phyloP scores from a whole-genome alignment of 2,113 vertebrate genomes.

The Kryptolebias marmoratus region DNA sequence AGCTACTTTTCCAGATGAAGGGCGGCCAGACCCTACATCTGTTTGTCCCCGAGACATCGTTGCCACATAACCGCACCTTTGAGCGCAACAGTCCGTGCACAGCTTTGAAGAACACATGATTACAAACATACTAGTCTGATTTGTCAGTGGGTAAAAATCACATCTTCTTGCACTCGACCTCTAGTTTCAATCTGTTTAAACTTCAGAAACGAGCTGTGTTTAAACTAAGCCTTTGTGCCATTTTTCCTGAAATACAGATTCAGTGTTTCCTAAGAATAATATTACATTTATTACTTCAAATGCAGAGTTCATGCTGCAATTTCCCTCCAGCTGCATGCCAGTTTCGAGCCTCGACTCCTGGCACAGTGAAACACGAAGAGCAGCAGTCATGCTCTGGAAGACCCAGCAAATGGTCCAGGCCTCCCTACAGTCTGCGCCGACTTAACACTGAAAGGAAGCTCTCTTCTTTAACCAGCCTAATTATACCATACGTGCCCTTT shows the following conservation, averaged over 20 bases:
- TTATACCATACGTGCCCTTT: slow-evolving; percentile 69
- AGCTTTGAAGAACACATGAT: not conserved
- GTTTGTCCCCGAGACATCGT: slow-evolving; percentile 15
- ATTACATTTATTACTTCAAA: slow-evolving; percentile 21
- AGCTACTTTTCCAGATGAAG: slow-evolving; percentile 44
- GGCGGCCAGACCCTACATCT: slow-evolving; percentile 66
- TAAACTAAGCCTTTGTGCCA: not conserved
- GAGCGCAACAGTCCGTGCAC: not conserved
- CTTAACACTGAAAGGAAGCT: slow-evolving; percentile 47
- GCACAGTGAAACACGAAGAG: slow-evolving; percentile 57
- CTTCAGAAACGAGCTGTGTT: not conserved
- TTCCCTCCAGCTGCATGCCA: slow-evolving; percentile 22
- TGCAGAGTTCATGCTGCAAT: slow-evolving; percentile 2
- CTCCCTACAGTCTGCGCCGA: slow-evolving; percentile 43
- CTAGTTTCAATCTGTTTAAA: not conserved
- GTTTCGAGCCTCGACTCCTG: slow-evolving; percentile 46
- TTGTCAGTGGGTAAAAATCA: too few species aligned
- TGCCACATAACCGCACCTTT: not conserved
- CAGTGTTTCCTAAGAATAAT: not conserved
- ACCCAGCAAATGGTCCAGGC: slow-evolving; percentile 57
- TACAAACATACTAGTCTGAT: not conserved
- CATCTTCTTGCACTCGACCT: too few species aligned
- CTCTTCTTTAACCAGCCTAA: slow-evolving; percentile 67
- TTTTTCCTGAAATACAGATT: not conserved
- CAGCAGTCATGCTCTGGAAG: slow-evolving; percentile 49